Conservation (phyloP, 2,888 invertebrate species). For the Drosophila gaucha region DNA sequence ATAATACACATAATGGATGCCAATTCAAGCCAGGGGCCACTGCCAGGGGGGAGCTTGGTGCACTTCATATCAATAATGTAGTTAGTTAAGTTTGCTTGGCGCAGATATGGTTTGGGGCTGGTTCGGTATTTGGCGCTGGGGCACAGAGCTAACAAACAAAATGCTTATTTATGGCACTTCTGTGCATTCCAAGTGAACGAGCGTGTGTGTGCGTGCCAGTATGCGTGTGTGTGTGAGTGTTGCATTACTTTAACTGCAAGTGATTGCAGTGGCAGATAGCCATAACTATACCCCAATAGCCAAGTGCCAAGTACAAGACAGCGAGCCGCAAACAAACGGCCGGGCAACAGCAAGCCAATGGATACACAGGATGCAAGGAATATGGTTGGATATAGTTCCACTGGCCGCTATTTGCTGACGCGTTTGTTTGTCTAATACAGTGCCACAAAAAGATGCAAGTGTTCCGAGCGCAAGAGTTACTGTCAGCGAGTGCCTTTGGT, state of each 20-base stretch:
- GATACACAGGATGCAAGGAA: conserved; percentile 13
- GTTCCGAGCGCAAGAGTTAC: conserved; percentile 24
- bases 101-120: conserved; percentile 1
- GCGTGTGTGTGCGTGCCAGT: conserved; percentile 18
- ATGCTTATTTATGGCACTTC: conserved; percentile 71
- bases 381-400: conserved; percentile 22
- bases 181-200: conserved; percentile 48
- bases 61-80: conserved; percentile 38
- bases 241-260: conserved; percentile 62
- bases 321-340: conserved; percentile 33
- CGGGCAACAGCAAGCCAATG: conserved; percentile 6
- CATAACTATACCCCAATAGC: conserved; percentile 44
- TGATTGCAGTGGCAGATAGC: conserved; percentile 65
- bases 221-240: conserved; percentile 16
- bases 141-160: conserved; percentile 49
- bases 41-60: conserved; percentile 23
- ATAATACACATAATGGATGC: conserved; percentile 42
- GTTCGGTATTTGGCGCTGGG: conserved; percentile 29
- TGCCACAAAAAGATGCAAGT: conserved; percentile 27
- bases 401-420: conserved; percentile 30
- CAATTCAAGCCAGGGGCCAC: conserved; percentile 41
- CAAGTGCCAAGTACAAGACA: conserved; percentile 38
- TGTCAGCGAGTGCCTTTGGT: conserved; percentile 33
- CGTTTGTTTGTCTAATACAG: conserved; percentile 30
- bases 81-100: conserved; percentile 35